phyloP scores from a whole-genome alignment of 2,888 invertebrate species.

The Drosophila ezoana region DNA sequence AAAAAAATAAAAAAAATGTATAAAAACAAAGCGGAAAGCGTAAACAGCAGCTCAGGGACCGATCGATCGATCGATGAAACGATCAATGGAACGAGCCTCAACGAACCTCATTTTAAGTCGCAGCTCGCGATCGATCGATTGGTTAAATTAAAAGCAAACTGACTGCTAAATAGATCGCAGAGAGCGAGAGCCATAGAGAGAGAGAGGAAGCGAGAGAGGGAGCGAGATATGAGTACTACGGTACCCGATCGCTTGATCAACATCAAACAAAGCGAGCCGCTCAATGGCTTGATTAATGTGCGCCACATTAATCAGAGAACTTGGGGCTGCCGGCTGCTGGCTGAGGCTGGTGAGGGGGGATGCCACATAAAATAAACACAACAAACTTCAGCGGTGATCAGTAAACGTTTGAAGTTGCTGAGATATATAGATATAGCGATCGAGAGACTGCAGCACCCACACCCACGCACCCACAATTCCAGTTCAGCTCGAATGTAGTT shows the following conservation, averaged over 20 bases:
- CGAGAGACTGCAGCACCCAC: slow-evolving; percentile 52
- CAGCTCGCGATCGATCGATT: slow-evolving; percentile 32
- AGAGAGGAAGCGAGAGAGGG: slow-evolving; percentile 3
- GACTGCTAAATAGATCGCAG: slow-evolving; percentile 17
- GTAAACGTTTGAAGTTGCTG: slow-evolving; percentile 47
- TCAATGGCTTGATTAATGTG: slow-evolving; percentile 79
- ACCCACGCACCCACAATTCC: slow-evolving; percentile 29
- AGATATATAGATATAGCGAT: slow-evolving; percentile 17
- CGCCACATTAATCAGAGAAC: slow-evolving; percentile 75
- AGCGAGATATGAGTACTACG: slow-evolving; percentile 31
- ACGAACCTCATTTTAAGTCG: slow-evolving; percentile 16
- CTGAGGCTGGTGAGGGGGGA: slow-evolving; percentile 1
- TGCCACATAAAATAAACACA: slow-evolving; percentile 59
- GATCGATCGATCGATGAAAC: slow-evolving; percentile 42
- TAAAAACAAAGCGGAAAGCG: slow-evolving; percentile 37
- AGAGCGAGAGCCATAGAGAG: slow-evolving; percentile 1
- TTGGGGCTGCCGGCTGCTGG: slow-evolving; percentile 13
- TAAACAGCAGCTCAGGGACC: slow-evolving; percentile 37
- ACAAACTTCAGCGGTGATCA: slow-evolving; percentile 56
- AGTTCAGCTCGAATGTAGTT: slow-evolving; percentile 32
- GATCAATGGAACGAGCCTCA: slow-evolving; percentile 36
- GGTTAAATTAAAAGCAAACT: slow-evolving; percentile 40
- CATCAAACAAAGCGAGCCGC: slow-evolving; percentile 70
- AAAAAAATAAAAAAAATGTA: background rate
- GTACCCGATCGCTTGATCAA: slow-evolving; percentile 69